Percentiles rank a stretch among this genome's conserved stretches.
Evolutionary conservation across 2,888 invertebrate genomes (phyloP).

Genomic region (Lysandra bellargus): DNA sequence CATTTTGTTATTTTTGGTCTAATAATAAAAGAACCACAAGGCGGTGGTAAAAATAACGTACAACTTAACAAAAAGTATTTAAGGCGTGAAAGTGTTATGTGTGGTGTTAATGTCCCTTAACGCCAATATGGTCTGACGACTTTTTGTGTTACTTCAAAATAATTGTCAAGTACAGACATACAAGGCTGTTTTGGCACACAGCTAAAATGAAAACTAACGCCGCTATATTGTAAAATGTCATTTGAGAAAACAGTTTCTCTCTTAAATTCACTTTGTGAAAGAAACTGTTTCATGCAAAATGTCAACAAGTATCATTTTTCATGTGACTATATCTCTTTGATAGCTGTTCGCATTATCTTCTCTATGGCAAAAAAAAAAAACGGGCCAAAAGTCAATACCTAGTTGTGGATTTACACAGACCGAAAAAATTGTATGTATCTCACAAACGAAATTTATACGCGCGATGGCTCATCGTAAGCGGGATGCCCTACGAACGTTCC

Average conservation of each 20-base stretch:
- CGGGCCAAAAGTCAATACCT: not conserved
- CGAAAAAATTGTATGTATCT: not conserved
- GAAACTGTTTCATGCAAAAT: too few relatives aligned
- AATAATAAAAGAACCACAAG: slow-evolving; percentile 20
- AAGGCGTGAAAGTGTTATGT: slow-evolving; percentile 14
- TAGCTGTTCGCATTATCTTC: too few relatives aligned
- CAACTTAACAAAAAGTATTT: slow-evolving; percentile 25
- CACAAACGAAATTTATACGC: slow-evolving; percentile 4
- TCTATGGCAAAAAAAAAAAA: too few relatives aligned
- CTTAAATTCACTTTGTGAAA: too few relatives aligned
- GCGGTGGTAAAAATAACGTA: slow-evolving; percentile 8
- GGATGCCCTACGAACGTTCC: not conserved
- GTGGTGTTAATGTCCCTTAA: slow-evolving; percentile 25
- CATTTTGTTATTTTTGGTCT: slow-evolving; percentile 30
- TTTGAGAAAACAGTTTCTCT: too few relatives aligned
- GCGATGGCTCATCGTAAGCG: not conserved
- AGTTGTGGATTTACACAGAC: not conserved
- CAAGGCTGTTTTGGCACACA: too few relatives aligned
- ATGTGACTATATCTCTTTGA: not conserved
- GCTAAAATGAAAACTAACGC: too few relatives aligned
- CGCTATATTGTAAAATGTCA: too few relatives aligned
- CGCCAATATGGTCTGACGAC: not conserved
- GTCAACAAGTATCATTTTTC: not conserved
- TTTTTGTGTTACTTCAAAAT: not conserved
- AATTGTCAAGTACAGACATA: not conserved